Base-by-base conservation (phyloP, 2,888 invertebrate species). In the Melanostoma scalare region DNA sequence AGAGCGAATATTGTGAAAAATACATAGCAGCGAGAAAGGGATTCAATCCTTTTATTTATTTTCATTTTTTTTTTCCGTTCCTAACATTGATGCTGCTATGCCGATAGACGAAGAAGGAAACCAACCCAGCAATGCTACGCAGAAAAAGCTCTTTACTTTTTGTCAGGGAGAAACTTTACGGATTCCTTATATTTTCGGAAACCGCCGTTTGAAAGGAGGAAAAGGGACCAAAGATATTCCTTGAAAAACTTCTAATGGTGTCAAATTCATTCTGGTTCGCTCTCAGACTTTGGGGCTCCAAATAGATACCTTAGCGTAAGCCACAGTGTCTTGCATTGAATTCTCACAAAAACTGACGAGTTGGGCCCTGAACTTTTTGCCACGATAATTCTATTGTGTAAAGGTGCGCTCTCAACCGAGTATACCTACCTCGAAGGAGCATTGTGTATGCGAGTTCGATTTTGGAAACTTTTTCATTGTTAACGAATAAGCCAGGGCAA, bases 91-190 rank as follows among this genome's bases (percentile, higher is more conserved):
- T n/a, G 30, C 46, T 71, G 60, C 72, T 65, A 20, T 20, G 65
- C 69, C 80, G 42, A 76, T 65, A 74, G 50, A 50, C 38, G 38
- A 63, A 77, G 36, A 67, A 76, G 60, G 46, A 53, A 72, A 60
- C 71, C 56, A 53, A 72, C 53, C 71, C 56, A 78, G 74, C 44
- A 84, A 79, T 53, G 42, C 78, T 65, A 71, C 73, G 56, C 68
- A 74, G 65, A 42, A 79, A 84, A 79, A 84, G 84, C 79, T 84
- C 48, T 79, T 78, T 61, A 46, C 56, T 80, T 71, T 69, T 74
- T 84, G 74, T 84, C 74, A 65, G 65, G 65, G 53, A 67, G 63
- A 71, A 79, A 79, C 74, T 84, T 84, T 71, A 65, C 69, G 69
- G 73, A 58, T 84, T 78, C 72, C 60, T 75, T 77, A 71, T 78